Evolutionary conservation across 2,113 vertebrate species (phyloP).

Genomic region (Circaetus cinerascens): DNA sequence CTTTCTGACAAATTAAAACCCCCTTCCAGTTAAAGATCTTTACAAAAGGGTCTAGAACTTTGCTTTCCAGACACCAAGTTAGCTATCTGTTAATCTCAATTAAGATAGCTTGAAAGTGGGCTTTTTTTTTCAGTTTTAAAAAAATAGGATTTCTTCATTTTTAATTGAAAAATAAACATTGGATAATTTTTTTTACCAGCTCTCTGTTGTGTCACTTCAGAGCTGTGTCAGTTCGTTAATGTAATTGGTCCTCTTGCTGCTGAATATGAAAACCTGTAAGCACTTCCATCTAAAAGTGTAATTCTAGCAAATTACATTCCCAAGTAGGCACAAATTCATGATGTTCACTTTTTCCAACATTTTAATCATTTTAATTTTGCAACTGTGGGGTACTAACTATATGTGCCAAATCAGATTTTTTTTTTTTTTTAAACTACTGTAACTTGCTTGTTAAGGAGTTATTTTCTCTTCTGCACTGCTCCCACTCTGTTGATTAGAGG

Average conservation of each 20-base stretch:
- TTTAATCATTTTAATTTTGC: neutral
- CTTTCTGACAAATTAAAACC: neutral
- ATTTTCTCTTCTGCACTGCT: neutral
- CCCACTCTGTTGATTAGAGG: constrained; percentile 16
- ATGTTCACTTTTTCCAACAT: neutral
- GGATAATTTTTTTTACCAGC: neutral
- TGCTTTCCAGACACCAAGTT: neutral
- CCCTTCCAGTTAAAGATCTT: neutral
- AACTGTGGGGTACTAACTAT: neutral
- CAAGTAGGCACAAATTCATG: neutral
- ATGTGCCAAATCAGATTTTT: neutral
- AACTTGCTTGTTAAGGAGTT: neutral
- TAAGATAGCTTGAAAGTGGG: neutral
- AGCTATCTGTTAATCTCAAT: neutral
- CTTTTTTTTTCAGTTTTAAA: neutral
- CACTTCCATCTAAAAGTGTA: neutral
- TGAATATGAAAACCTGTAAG: neutral
- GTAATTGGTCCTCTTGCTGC: neutral
- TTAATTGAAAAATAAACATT: neutral
- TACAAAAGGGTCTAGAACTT: neutral
- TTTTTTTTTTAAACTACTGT: neutral
- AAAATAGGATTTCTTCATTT: neutral
- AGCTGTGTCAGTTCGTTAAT: neutral
- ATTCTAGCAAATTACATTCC: neutral
- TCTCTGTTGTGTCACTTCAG: neutral